These are phyloP conservation scores for Lepidurus packardi DNA, from an alignment of 1,140 invertebrate species.

Conservation along the genomic window DNA sequence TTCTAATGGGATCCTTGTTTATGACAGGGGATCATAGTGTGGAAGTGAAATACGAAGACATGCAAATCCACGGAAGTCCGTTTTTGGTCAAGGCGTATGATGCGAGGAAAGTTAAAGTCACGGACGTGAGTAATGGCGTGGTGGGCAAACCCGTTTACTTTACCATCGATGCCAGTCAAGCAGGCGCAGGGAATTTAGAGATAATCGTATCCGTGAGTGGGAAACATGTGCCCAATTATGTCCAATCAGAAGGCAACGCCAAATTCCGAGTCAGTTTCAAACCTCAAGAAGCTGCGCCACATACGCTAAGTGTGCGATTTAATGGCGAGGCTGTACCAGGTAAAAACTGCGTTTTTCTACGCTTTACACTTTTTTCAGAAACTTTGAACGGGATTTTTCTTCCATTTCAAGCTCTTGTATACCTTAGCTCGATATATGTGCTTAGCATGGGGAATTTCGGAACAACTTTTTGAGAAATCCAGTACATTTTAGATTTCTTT, in stretches of 20 bases:
- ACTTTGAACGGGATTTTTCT: too few species aligned
- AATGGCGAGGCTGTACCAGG: slow-evolving; percentile 91
- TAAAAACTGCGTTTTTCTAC: slow-evolving; percentile 39
- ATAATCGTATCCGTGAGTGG: slow-evolving; percentile 97
- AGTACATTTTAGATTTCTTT: too few species aligned
- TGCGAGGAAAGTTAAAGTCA: slow-evolving; percentile 80
- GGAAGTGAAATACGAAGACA: slow-evolving; percentile 72
- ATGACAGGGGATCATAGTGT: slow-evolving; percentile 77
- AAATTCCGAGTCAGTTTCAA: slow-evolving; percentile 94
- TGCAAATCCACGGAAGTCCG: slow-evolving; percentile 85
- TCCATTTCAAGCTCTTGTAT: too few species aligned
- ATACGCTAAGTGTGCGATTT: slow-evolving; percentile 86
- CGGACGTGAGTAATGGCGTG: slow-evolving; percentile 78
- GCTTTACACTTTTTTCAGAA: too few species aligned
- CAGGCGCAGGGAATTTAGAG: slow-evolving; percentile 90
- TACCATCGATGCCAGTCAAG: slow-evolving; percentile 74
- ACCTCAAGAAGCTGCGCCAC: slow-evolving; percentile 81
- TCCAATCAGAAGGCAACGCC: slow-evolving; percentile 94
- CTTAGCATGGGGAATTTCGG: too few species aligned
- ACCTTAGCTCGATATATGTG: too few species aligned
- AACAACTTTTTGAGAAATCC: too few species aligned
- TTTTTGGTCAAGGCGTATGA: slow-evolving; percentile 94
- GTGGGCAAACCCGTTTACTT: slow-evolving; percentile 89
- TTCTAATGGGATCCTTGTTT: slow-evolving; percentile 24
- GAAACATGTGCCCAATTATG: slow-evolving; percentile 96